Percentiles rank a stretch among this genome's conserved stretches.
Conservation (phyloP, 2,888 invertebrate genomes). For the Keiferia lycopersicella region DNA sequence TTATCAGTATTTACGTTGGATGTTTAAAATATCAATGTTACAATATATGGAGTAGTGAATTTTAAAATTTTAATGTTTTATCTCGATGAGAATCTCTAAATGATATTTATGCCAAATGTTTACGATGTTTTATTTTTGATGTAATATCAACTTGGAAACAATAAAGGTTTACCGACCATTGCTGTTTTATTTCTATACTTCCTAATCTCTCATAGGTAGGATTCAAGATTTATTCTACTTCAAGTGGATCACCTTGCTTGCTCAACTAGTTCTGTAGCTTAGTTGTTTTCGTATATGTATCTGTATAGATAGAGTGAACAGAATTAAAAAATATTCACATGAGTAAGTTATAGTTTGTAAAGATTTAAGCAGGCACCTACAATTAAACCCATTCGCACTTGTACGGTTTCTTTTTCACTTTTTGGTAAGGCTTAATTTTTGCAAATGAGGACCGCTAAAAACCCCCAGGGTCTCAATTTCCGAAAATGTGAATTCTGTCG, state of each 20-base stretch:
- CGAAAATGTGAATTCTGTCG: too few species aligned
- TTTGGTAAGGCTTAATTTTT: too few species aligned
- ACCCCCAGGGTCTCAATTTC: too few species aligned
- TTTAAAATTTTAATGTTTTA: constrained; percentile 64
- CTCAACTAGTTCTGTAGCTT: too few species aligned
- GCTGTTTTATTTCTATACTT: constrained; percentile 33
- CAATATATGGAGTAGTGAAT: constrained; percentile 56
- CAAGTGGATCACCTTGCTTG: not conserved
- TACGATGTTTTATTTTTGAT: constrained; percentile 65
- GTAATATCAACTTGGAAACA: constrained; percentile 58
- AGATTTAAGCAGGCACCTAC: too few species aligned
- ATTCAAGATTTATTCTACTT: not conserved
- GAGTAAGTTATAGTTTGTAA: too few species aligned
- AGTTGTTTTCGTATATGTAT: too few species aligned
- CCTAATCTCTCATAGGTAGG: not conserved
- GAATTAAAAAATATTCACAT: too few species aligned
- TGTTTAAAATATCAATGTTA: constrained; percentile 66
- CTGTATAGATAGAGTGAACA: too few species aligned
- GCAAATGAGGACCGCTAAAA: too few species aligned
- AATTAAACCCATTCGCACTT: too few species aligned
- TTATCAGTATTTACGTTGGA: constrained; percentile 70
- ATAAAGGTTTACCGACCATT: constrained; percentile 58
- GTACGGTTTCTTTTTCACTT: too few species aligned
- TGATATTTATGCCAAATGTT: constrained; percentile 51
- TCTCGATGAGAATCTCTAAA: constrained; percentile 59